phyloP scores from a whole-genome alignment of 37 sponge, comb jelly and placozoan genomes.

The Oscarella lobularis region DNA sequence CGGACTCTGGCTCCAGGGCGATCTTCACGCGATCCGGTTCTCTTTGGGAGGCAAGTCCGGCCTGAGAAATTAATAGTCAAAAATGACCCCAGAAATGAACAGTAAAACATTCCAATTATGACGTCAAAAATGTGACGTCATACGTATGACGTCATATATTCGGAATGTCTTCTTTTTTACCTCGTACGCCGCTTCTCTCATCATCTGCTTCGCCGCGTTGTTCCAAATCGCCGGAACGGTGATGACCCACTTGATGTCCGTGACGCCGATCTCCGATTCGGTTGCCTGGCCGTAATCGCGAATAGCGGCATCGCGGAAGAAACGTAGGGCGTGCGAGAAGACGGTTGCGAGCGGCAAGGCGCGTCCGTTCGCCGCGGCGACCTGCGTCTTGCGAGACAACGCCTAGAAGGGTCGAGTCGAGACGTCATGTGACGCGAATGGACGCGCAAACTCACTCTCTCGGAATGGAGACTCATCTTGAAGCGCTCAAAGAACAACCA shows the following conservation, averaged over 20 bases:
- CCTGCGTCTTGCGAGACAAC: not conserved
- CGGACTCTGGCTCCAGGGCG: not conserved
- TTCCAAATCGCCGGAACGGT: not conserved
- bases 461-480: not conserved
- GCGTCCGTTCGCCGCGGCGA: not conserved
- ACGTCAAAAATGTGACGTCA: too few relatives aligned
- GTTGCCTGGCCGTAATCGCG: not conserved
- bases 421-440: too few relatives aligned
- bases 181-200: not conserved
- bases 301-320: not conserved
- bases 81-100: too few relatives aligned
- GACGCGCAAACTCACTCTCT: not conserved
- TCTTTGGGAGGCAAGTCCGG: not conserved
- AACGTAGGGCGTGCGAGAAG: not conserved
- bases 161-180: not conserved
- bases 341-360: not conserved
- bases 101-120: too few relatives aligned
- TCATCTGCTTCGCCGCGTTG: not conserved
- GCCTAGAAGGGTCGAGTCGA: too few relatives aligned
- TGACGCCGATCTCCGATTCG: not conserved
- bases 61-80: not conserved
- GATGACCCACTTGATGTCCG: not conserved
- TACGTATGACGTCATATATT: too few relatives aligned
- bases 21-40: not conserved
- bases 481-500: not conserved